Percentiles rank a stretch among this genome's conserved stretches.
These are phyloP conservation scores for Hyperopisus bebe DNA, from an alignment of 2,113 vertebrate species.

Conservation along the genomic window DNA sequence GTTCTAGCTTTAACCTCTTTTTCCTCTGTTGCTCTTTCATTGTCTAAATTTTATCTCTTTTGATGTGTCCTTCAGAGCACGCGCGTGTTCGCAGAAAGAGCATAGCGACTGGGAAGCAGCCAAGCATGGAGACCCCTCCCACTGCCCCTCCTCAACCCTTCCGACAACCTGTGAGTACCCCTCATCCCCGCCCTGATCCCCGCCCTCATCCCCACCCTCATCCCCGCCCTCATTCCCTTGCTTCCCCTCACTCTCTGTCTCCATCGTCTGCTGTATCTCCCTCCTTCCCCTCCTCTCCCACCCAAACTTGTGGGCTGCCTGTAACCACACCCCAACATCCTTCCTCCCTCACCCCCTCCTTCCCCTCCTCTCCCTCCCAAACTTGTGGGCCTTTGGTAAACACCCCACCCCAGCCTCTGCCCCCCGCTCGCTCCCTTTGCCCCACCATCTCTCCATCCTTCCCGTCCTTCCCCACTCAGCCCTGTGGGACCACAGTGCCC, in stretches of 20 bases:
- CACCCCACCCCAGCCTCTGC: background rate
- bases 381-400: background rate
- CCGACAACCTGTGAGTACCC: slow-evolving; percentile 77
- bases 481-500: background rate
- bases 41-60: background rate
- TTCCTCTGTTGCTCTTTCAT: background rate
- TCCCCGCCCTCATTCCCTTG: background rate
- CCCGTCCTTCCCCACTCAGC: background rate
- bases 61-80: slow-evolving; percentile 56
- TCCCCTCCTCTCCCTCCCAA: slow-evolving; percentile 19
- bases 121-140: slow-evolving; percentile 85
- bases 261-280: slow-evolving; percentile 23
- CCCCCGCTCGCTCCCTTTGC: background rate
- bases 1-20: background rate
- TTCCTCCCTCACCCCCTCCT: slow-evolving; percentile 3
- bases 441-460: background rate
- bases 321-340: background rate
- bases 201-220: background rate
- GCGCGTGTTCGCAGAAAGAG: slow-evolving; percentile 80
- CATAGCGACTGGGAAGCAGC: slow-evolving; percentile 83
- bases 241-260: background rate
- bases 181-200: no score
- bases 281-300: slow-evolving; percentile 27
- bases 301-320: background rate
- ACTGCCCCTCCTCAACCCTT: slow-evolving; percentile 74